A percentile compares a stretch with the other conserved stretches of the same genome.
These are phyloP conservation scores for Polia nebulosa DNA, from an alignment of 2,888 invertebrate genomes.

Conservation along the genomic window DNA sequence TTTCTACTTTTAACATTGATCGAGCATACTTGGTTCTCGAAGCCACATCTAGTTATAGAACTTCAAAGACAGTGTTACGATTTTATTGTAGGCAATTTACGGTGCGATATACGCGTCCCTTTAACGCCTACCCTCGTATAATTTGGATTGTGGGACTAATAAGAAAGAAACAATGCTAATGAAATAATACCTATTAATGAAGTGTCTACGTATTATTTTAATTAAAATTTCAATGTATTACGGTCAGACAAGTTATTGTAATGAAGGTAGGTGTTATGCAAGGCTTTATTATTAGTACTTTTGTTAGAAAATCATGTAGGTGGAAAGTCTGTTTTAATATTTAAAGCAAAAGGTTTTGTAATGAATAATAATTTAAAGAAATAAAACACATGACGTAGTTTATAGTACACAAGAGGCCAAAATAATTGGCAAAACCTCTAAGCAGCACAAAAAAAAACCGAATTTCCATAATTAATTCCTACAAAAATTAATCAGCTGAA, in stretches of 20 bases:
- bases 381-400: not conserved
- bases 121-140: slow-evolving; percentile 86
- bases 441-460: not conserved
- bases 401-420: slow-evolving; percentile 14
- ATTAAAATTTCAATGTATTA: slow-evolving; percentile 65
- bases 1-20: not conserved
- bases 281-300: slow-evolving; percentile 10
- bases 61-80: slow-evolving; percentile 76
- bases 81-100: slow-evolving; percentile 89
- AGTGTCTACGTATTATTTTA: slow-evolving; percentile 70
- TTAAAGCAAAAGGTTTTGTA: not conserved
- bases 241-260: slow-evolving; percentile 56
- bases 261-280: slow-evolving; percentile 33
- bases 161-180: slow-evolving; percentile 85
- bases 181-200: slow-evolving; percentile 80
- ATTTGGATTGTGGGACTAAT: slow-evolving; percentile 85
- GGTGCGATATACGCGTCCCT: slow-evolving; percentile 85
- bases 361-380: not conserved
- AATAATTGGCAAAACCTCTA: slow-evolving; percentile 6
- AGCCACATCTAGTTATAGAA: slow-evolving; percentile 70
- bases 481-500: slow-evolving; percentile 13
- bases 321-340: not conserved
- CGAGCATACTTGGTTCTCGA: not conserved
- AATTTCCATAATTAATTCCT: slow-evolving; percentile 24
- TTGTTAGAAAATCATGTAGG: slow-evolving; percentile 3